Percentiles rank a stretch among this genome's conserved stretches.
phyloP scores from a whole-genome alignment of 2,797 vertebrate species.

The Pelochelys cantorii region DNA sequence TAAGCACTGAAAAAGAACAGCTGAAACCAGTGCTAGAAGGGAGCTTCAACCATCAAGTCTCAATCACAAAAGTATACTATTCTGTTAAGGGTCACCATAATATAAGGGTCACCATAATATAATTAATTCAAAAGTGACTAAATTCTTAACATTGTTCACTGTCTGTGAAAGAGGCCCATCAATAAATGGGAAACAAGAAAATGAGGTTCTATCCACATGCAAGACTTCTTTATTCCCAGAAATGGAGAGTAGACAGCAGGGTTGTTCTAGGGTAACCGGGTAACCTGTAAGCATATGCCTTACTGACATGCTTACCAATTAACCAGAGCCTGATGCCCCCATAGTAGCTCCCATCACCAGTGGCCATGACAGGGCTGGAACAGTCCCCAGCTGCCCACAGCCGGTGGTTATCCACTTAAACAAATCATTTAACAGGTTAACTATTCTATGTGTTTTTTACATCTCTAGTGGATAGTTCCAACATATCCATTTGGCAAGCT shows the following conservation, averaged over 20 bases:
- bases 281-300: too few species aligned
- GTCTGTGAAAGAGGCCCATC: not conserved
- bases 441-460: too few species aligned
- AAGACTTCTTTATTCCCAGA: not conserved
- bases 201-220: not conserved
- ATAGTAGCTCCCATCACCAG: too few species aligned
- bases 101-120: too few species aligned
- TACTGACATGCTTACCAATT: too few species aligned
- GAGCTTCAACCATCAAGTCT: not conserved
- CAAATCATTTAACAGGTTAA: too few species aligned
- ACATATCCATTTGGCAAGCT: not conserved
- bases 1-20: not conserved
- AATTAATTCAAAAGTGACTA: not conserved
- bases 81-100: too few species aligned
- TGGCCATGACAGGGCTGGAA: too few species aligned
- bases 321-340: too few species aligned
- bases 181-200: not conserved
- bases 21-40: not conserved
- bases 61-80: not conserved
- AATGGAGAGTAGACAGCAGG: not conserved
- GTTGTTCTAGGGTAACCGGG: too few species aligned
- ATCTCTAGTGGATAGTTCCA: not conserved
- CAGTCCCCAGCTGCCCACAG: too few species aligned
- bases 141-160: not conserved
- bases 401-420: too few species aligned